Percentiles rank a stretch among this genome's conserved stretches.
These are phyloP conservation scores for Neostethus bicornis DNA, from an alignment of 2,797 vertebrate species.

Conservation along the genomic window DNA sequence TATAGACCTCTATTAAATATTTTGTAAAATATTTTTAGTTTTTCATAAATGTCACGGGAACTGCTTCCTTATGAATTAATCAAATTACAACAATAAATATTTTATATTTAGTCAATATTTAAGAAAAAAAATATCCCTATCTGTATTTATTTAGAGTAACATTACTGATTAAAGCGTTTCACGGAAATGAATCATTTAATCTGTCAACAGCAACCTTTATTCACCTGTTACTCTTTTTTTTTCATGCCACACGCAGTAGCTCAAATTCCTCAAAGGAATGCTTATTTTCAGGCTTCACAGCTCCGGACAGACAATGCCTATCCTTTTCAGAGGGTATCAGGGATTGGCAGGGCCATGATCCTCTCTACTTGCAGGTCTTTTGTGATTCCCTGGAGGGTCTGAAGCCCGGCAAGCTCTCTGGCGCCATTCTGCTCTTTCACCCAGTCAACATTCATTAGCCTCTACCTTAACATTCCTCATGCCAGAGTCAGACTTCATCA, in stretches of 20 bases:
- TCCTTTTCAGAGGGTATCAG: conserved; percentile 73
- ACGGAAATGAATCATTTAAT: conserved; percentile 22
- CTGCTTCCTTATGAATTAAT: too few relatives aligned
- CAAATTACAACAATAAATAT: too few relatives aligned
- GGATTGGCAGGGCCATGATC: conserved; percentile 69
- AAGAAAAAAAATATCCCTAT: too few relatives aligned
- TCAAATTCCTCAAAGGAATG: conserved; percentile 62
- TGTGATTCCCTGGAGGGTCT: conserved; percentile 62
- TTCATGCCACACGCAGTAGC: conserved; percentile 31
- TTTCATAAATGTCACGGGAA: too few relatives aligned
- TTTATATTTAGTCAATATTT: too few relatives aligned
- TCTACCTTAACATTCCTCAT: conserved; percentile 49
- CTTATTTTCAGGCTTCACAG: conserved; percentile 67
- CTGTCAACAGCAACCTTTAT: conserved; percentile 42
- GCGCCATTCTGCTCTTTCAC: conserved; percentile 67
- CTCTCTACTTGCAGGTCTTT: conserved; percentile 62
- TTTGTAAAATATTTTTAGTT: too few relatives aligned
- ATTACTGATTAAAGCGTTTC: conserved; percentile 3
- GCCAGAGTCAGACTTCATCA: conserved; percentile 28
- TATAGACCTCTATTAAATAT: too few relatives aligned
- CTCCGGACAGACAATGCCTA: conserved; percentile 66
- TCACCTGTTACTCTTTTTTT: conserved; percentile 29
- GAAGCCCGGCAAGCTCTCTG: conserved; percentile 61
- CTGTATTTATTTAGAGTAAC: not conserved
- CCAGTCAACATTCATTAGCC: conserved; percentile 73